Percentiles rank a stretch among this genome's conserved stretches.
These are phyloP conservation scores for Zygogramma bicolorata DNA, from an alignment of 2,888 invertebrate genomes.

Conservation along the genomic window DNA sequence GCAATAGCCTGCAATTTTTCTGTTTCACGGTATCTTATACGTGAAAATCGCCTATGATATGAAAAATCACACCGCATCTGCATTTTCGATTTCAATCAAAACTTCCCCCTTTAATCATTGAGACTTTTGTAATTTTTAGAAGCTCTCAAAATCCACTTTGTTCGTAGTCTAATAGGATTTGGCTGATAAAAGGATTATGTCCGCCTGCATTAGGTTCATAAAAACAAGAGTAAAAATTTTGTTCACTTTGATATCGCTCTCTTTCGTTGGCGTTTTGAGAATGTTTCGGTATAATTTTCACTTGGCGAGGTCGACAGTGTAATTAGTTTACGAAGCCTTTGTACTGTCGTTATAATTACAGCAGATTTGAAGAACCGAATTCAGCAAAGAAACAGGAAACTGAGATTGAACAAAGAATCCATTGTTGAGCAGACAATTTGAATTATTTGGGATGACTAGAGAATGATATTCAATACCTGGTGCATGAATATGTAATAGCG, in stretches of 20 bases:
- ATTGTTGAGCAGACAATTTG: neutral
- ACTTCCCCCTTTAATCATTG: constrained; percentile 58
- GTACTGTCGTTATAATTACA: neutral
- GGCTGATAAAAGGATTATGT: constrained; percentile 55
- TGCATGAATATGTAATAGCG: neutral
- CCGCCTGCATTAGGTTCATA: constrained; percentile 48
- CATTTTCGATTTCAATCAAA: constrained; percentile 56
- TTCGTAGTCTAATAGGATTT: constrained; percentile 54
- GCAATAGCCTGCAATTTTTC: no score
- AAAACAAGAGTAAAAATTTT: constrained; percentile 48
- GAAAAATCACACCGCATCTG: neutral
- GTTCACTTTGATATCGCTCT: constrained; percentile 43
- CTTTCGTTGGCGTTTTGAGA: constrained; percentile 26
- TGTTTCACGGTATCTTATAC: no score
- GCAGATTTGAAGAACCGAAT: neutral
- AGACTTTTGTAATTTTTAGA: constrained; percentile 55
- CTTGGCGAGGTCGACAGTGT: constrained; percentile 13
- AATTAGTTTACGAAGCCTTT: constrained; percentile 17
- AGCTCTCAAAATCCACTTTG: constrained; percentile 59
- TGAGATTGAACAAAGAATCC: neutral
- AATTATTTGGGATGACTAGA: neutral
- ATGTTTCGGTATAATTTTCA: constrained; percentile 10
- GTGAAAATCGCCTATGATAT: neutral
- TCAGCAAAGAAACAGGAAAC: neutral
- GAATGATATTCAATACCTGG: neutral